Base-by-base conservation (phyloP, 2,797 vertebrate genomes). In the Micrastur ruficollis region DNA sequence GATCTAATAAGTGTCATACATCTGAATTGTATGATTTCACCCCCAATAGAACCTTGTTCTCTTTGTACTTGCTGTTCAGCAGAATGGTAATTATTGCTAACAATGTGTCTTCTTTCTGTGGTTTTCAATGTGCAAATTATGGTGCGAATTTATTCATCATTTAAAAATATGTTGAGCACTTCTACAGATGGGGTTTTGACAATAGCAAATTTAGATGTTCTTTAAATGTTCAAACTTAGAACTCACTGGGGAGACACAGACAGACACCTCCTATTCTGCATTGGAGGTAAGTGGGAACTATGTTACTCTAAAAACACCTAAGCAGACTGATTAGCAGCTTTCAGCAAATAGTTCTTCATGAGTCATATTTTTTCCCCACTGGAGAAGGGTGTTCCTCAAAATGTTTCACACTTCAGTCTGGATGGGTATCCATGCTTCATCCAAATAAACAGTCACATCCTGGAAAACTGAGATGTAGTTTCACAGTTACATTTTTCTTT, bases 151-250 rank as follows among this genome's bases (percentile, higher is more conserved):
- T 96, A 95, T 96, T 91, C 84, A 61, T 84, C 61, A 44, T 89
- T 95, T 93, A 44, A 95, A 95, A 93, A 89, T 59, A 94, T 11
- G 40, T 53, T 8, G 19, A 96, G 75, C 62, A 36, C 66, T 90
- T 91, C 72, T 72, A 82, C 91, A 96, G 95, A 96, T 95, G 89
- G 89, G 75, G 29, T 93, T 96, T 91, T 97, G 95, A 93, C 92
- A 97, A 75, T 76, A 94, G 85, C 70, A 94, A 91, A 97, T 95
- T 89, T 95, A 95, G 80, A 80, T 80, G 73, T 76, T 90, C 91
- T 76, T 96, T 90, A 93, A 86, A 76, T 73, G 79, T 80, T 96
- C 83, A 95, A 80, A 86, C 86, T 91, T 86, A 75, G 84, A 88
- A 78, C n/a, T 93, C 79, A 5, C 53, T 52, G 62, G 93, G 83